Evolutionary conservation across 2,113 vertebrate genomes (phyloP).

Genomic region (Microtus oregoni): DNA sequence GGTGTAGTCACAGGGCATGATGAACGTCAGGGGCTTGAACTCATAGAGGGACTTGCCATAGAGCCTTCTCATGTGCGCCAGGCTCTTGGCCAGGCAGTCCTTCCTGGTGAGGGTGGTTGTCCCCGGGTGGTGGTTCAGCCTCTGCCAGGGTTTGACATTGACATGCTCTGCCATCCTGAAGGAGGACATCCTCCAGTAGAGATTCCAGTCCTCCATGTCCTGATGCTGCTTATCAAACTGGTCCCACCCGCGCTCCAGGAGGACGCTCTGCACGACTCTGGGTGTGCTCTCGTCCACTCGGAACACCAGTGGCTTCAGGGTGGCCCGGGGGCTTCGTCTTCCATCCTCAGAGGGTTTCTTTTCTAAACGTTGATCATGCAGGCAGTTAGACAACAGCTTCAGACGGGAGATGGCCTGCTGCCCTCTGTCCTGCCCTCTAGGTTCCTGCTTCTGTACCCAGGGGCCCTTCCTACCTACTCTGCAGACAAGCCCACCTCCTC

Average conservation of each 20-base stretch:
- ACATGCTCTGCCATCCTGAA: conserved; percentile 85
- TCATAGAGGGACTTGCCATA: conserved; percentile 86
- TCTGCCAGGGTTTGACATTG: conserved; percentile 89
- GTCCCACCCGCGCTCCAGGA: conserved; percentile 89
- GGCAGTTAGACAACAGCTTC: background rate
- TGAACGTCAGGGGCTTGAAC: conserved; percentile 88
- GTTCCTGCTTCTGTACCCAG: background rate
- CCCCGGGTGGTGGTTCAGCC: conserved; percentile 91
- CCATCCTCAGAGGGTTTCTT: conserved; percentile 34
- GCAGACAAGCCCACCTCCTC: background rate
- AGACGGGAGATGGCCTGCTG: rapidly evolving
- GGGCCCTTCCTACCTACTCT: no score
- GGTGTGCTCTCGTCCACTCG: conserved; percentile 85
- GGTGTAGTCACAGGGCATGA: conserved; percentile 89
- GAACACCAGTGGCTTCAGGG: conserved; percentile 84
- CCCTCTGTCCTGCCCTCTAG: background rate
- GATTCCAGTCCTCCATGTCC: conserved; percentile 88
- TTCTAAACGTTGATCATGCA: conserved; percentile 24
- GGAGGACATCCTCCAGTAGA: conserved; percentile 87
- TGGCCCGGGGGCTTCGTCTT: background rate
- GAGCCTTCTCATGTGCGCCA: conserved; percentile 86
- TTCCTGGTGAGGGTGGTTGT: conserved; percentile 89
- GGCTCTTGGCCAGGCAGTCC: conserved; percentile 88
- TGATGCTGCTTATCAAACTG: conserved; percentile 84
- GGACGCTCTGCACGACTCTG: conserved; percentile 87